These are phyloP conservation scores for Chloroceryle amazona DNA, from an alignment of 2,797 vertebrate species.

Conservation along the genomic window DNA sequence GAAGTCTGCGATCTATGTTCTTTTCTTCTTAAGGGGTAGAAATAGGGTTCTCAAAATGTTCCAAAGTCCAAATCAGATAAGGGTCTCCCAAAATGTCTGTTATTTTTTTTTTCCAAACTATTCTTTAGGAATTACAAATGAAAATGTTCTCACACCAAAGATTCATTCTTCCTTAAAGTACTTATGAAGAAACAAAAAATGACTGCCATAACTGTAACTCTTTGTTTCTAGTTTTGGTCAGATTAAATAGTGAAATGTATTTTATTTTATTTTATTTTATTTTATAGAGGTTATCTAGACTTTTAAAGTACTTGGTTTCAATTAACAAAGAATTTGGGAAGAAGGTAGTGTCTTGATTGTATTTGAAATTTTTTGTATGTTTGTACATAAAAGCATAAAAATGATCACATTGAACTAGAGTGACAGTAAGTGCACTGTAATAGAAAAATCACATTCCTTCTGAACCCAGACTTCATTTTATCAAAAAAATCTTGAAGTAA, in stretches of 20 bases:
- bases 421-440: neutral
- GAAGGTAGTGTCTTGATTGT: neutral
- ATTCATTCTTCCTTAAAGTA: neutral
- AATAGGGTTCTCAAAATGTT: neutral
- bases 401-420: neutral
- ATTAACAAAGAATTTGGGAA: neutral
- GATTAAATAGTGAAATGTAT: neutral
- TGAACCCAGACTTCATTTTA: slow-evolving; percentile 1
- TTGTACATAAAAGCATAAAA: neutral
- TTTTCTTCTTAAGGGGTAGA: neutral
- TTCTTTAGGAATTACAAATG: neutral
- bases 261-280: neutral
- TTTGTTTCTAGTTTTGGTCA: neutral
- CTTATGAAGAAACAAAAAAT: neutral
- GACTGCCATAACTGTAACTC: neutral
- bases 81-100: neutral
- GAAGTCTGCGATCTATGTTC: neutral
- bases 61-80: neutral
- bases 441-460: neutral
- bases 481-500: slow-evolving; percentile 9
- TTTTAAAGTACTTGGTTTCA: neutral
- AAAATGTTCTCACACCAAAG: neutral
- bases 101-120: neutral
- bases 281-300: neutral
- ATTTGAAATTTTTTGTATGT: neutral